Evolutionary conservation across 2,888 invertebrate species (phyloP).

Genomic region (Harmothoe impar): DNA sequence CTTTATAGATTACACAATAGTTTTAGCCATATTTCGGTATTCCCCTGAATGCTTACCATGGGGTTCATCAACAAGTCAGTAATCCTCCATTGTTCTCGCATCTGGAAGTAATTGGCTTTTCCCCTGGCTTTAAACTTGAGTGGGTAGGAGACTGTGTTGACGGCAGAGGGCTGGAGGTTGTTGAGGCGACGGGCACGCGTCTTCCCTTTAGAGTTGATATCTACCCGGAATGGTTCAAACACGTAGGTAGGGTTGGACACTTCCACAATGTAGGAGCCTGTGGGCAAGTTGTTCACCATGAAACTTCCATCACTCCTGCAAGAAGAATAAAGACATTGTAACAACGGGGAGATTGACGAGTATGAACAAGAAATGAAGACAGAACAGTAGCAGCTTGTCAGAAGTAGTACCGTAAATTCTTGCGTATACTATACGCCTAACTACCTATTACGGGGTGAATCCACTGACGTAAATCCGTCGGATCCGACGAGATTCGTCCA

Average conservation of each 20-base stretch:
- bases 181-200: conserved; percentile 97
- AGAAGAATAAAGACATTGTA: conserved; percentile 70
- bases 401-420: too few species aligned
- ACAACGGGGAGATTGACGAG: background rate
- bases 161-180: conserved; percentile 94
- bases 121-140: conserved; percentile 93
- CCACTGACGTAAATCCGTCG: too few species aligned
- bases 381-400: background rate
- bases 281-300: conserved; percentile 88
- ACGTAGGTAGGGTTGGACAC: conserved; percentile 94
- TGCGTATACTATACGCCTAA: too few species aligned
- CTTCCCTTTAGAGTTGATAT: conserved; percentile 98
- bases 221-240: conserved; percentile 97
- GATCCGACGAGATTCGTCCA: too few species aligned
- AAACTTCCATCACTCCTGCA: conserved; percentile 95
- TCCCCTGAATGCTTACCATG: conserved; percentile 87
- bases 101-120: conserved; percentile 90
- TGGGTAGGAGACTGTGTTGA: conserved; percentile 92
- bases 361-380: conserved; percentile 8
- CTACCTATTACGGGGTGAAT: too few species aligned
- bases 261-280: conserved; percentile 94
- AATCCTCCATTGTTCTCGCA: conserved; percentile 97
- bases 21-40: too few species aligned
- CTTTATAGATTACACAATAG: too few species aligned
- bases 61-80: conserved; percentile 98